Percentiles rank a stretch among this genome's conserved stretches.
These are phyloP conservation scores for Centropus bengalensis DNA, from an alignment of 2,113 vertebrate genomes.

Conservation along the genomic window DNA sequence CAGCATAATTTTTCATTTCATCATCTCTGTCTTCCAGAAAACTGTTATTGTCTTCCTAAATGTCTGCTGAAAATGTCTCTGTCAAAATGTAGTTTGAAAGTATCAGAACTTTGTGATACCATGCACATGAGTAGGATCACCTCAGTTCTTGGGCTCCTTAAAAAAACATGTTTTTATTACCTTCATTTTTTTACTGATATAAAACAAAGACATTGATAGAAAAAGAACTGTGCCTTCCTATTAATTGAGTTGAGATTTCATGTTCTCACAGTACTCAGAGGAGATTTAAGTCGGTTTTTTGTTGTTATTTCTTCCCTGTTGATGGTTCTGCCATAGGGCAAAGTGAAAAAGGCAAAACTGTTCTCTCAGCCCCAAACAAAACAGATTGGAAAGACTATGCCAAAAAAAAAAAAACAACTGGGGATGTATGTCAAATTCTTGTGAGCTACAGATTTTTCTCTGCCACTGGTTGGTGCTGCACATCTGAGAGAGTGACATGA, in stretches of 20 bases:
- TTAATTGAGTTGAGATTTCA: background rate
- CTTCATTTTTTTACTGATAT: background rate
- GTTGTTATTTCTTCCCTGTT: background rate
- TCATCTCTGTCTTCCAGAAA: background rate
- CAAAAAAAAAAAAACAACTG: rapidly evolving
- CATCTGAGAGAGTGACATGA: background rate
- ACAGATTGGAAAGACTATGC: background rate
- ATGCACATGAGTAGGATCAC: background rate
- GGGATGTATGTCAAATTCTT: background rate
- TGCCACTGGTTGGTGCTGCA: background rate
- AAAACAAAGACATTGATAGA: background rate
- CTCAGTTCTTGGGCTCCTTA: background rate
- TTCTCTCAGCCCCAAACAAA: background rate
- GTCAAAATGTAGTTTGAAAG: background rate
- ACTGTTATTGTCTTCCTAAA: background rate
- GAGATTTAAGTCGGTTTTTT: background rate
- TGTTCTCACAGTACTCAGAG: background rate
- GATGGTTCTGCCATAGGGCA: background rate
- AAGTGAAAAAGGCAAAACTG: background rate
- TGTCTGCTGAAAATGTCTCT: background rate
- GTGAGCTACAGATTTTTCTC: background rate
- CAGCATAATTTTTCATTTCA: background rate
- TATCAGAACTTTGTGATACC: background rate
- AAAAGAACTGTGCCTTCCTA: background rate
- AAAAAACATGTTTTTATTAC: background rate